A percentile compares a stretch with the other conserved stretches of the same genome.
phyloP scores from a whole-genome alignment of 1,140 invertebrate genomes.

The Bicyclus anynana region DNA sequence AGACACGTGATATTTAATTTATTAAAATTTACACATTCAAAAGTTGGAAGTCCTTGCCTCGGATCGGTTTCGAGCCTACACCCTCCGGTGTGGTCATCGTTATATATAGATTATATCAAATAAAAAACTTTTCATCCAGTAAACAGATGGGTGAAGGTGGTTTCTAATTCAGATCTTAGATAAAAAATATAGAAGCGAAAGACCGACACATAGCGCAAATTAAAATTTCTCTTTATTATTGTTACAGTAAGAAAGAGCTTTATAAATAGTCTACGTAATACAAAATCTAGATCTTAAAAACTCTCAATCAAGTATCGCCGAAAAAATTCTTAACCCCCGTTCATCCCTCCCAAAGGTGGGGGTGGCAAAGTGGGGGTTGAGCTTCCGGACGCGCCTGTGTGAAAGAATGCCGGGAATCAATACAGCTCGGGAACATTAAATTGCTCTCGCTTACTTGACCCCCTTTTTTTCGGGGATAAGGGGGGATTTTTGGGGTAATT shows the following conservation, averaged over 20 bases:
- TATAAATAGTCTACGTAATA: background rate
- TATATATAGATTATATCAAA: too few relatives aligned
- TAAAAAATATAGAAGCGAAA: too few relatives aligned
- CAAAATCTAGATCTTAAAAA: conserved; percentile 1
- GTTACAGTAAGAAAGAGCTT: background rate
- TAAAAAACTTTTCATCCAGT: too few relatives aligned
- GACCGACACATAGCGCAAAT: too few relatives aligned
- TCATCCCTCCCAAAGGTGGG: background rate
- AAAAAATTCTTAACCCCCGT: conserved; percentile 7
- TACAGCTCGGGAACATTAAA: conserved; percentile 4
- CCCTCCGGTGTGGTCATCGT: too few relatives aligned
- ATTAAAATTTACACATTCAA: too few relatives aligned
- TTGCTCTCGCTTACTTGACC: conserved; percentile 2
- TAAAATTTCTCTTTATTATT: too few relatives aligned
- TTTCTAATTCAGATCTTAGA: too few relatives aligned
- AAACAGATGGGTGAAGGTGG: too few relatives aligned
- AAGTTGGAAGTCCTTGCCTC: too few relatives aligned
- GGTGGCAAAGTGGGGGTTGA: background rate
- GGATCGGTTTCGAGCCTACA: too few relatives aligned
- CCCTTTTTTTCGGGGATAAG: background rate
- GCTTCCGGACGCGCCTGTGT: conserved; percentile 6
- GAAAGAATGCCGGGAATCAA: conserved; percentile 8
- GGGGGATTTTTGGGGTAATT: conserved; percentile 1
- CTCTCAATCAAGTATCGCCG: conserved; percentile 6
- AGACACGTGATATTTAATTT: too few relatives aligned